Conservation (phyloP, 2,113 vertebrate species). For the Cisticola juncidis region DNA sequence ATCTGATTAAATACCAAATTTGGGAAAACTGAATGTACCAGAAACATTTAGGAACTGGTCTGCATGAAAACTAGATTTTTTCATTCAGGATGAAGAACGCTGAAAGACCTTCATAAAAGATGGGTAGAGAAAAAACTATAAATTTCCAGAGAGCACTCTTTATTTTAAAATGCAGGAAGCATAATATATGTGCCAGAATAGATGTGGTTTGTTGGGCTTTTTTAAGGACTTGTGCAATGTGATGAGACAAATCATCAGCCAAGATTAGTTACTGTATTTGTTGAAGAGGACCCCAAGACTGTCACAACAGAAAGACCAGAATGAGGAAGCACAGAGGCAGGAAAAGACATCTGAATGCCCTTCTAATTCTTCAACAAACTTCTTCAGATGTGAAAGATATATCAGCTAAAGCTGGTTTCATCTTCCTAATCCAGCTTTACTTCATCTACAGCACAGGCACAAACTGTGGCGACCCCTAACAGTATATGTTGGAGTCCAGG, state of each 20-base stretch:
- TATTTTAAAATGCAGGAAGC: background rate
- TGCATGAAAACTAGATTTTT: background rate
- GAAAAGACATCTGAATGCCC: background rate
- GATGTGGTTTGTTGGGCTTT: background rate
- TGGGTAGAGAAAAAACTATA: background rate
- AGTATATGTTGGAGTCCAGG: no score
- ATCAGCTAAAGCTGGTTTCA: background rate
- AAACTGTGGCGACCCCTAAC: background rate
- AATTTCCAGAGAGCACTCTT: background rate
- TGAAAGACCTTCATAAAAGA: background rate
- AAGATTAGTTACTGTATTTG: background rate
- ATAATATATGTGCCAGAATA: background rate
- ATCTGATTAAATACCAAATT: background rate
- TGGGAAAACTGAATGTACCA: background rate
- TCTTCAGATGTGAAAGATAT: background rate
- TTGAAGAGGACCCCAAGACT: background rate
- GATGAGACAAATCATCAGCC: background rate
- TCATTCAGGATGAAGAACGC: background rate
- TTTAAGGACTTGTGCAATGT: background rate
- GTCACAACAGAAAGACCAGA: background rate
- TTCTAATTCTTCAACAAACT: background rate
- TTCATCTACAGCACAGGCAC: fast-evolving
- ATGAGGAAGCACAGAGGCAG: background rate
- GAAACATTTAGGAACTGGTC: background rate
- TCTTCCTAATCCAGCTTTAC: background rate